Percentiles rank a stretch among this genome's conserved stretches.
Evolutionary conservation across 2,113 vertebrate genomes (phyloP).

Genomic region (Tachuris rubrigastra): DNA sequence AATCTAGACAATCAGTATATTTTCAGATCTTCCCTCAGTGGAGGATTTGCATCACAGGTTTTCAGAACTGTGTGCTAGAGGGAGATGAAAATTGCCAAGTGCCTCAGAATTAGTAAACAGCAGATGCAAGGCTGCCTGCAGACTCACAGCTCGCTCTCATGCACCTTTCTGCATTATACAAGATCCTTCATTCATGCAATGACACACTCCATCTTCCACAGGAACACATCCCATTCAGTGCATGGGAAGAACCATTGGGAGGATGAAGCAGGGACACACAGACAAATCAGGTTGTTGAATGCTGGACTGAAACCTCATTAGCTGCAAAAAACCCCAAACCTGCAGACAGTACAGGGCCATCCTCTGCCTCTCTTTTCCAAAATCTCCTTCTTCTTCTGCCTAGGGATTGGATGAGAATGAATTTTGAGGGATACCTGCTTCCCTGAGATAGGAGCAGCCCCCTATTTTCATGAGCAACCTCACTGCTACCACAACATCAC

Average conservation of each 20-base stretch:
- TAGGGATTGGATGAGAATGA: neutral
- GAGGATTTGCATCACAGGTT: neutral
- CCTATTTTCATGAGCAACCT: neutral
- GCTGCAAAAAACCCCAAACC: neutral
- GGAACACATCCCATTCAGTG: neutral
- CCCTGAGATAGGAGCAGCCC: neutral
- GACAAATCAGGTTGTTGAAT: neutral
- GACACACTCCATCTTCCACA: neutral
- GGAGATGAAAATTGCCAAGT: neutral
- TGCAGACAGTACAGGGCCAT: neutral
- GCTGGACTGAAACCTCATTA: neutral
- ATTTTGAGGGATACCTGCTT: neutral
- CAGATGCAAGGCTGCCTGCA: neutral
- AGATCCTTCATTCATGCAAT: neutral
- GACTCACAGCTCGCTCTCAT: rapidly evolving
- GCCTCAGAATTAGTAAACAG: neutral
- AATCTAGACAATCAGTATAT: neutral
- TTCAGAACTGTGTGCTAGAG: neutral
- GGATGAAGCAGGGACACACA: neutral
- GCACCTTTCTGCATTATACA: neutral
- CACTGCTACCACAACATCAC: rapidly evolving
- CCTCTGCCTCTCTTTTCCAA: neutral
- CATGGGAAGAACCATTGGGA: neutral
- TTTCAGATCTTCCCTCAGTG: neutral
- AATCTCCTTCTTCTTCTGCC: neutral